Base-by-base conservation (phyloP, 1,140 invertebrate genomes). In the Dendrolimus kikuchii region DNA sequence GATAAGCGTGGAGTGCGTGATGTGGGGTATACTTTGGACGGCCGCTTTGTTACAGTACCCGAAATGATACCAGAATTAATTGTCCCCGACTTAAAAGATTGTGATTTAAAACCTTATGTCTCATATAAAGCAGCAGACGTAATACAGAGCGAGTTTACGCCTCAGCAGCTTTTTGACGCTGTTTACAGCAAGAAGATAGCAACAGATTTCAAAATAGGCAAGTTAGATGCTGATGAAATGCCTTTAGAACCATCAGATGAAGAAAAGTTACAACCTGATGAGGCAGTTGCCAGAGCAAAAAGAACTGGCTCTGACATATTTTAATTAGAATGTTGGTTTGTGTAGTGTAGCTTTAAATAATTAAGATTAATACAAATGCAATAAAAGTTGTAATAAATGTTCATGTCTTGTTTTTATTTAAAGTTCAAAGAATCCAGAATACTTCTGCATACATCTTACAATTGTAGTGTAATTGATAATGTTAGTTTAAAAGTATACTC, bases 31-130 rank as follows among this genome's bases (percentile, higher is more conserved):
- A 65, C 64, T 4, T 69, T 85, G 4, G 83, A 91, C 45, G 89
- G 90, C 9, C 84, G 87, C 60, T 95, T 90, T 79, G 81, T 92
- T 4, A 61, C 69, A 23, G 79, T 98, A 9, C 92, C 93, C n/a
- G 97, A 99, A 90, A 96, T 94, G 92, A 92, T 97, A 60, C 96
- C 97, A 7, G 94, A 98, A 77, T 72, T 99, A 8, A 92, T 99
- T 58, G 97, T 99, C 9, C 98, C 98, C 2, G 92, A 98, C 77
- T 84, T 99, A 5, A 92, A 90, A 63, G 91, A 89, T 57, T 96
- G 90, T 72, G 80, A 92, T 86, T 86, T 99, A 37, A 98, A 97
- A 82, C 96, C 98, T 0, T 99, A 99, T 74, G 97, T 99, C 0
- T 96, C 95, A 0, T 99, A 98, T 68, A 90, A 90, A 81, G 90